phyloP scores from a whole-genome alignment of 2,888 invertebrate genomes.

The Drosophila quinaria region DNA sequence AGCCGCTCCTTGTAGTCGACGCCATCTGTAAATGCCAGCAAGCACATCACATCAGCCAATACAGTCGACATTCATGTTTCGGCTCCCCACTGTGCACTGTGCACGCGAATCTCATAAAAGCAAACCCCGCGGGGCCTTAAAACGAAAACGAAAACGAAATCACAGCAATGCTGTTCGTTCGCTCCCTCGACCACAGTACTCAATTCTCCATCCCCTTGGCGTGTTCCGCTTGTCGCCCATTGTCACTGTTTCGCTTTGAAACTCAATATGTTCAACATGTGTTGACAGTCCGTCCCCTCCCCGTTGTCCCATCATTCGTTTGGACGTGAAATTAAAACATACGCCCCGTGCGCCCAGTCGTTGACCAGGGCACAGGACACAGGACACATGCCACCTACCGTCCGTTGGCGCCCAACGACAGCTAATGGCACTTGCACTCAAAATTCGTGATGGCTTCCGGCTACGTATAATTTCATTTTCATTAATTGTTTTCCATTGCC shows the following conservation, averaged over 20 bases:
- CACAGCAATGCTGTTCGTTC: slow-evolving; percentile 47
- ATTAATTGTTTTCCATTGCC: slow-evolving; percentile 73
- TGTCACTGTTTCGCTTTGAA: slow-evolving; percentile 51
- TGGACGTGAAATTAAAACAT: slow-evolving; percentile 51
- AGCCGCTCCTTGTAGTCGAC: slow-evolving; percentile 91
- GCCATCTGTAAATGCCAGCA: slow-evolving; percentile 68
- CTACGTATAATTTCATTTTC: slow-evolving; percentile 74
- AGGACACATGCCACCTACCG: slow-evolving; percentile 3
- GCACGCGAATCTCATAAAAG: slow-evolving; percentile 63
- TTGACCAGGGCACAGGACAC: slow-evolving; percentile 23
- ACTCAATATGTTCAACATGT: slow-evolving; percentile 73
- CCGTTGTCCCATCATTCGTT: background rate
- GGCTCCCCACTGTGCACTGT: slow-evolving; percentile 39
- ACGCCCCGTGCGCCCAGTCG: slow-evolving; percentile 22
- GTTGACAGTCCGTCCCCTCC: slow-evolving; percentile 36
- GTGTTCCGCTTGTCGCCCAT: background rate
- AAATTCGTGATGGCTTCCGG: slow-evolving; percentile 73
- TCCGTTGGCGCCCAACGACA: slow-evolving; percentile 25
- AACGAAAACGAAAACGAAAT: slow-evolving; percentile 63
- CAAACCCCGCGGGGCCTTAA: slow-evolving; percentile 55
- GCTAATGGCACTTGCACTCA: slow-evolving; percentile 77
- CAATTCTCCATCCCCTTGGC: background rate
- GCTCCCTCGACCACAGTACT: background rate
- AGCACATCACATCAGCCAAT: slow-evolving; percentile 11
- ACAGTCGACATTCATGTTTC: slow-evolving; percentile 41